Evolutionary conservation across 2,888 invertebrate genomes (phyloP).

Genomic region (Achlya flavicornis): DNA sequence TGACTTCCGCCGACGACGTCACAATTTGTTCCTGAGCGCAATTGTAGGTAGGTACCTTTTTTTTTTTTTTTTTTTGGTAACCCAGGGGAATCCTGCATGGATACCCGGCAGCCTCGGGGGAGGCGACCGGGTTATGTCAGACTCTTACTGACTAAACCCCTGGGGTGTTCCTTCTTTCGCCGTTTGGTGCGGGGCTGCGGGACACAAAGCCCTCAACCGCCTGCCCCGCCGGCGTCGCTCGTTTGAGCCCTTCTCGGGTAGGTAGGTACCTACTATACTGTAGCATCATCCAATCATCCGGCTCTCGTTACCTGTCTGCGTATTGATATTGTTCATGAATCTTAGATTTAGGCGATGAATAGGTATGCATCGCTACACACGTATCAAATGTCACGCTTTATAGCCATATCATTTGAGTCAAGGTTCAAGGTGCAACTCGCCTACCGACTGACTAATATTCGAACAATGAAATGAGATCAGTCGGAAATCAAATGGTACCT

Average conservation of each 20-base stretch:
- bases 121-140: too few species aligned
- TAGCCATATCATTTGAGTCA: not conserved
- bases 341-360: not conserved
- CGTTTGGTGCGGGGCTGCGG: too few species aligned
- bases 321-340: not conserved
- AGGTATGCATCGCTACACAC: not conserved
- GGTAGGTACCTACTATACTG: too few species aligned
- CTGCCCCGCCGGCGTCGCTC: too few species aligned
- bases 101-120: too few species aligned
- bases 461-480: not conserved
- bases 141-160: too few species aligned
- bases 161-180: too few species aligned
- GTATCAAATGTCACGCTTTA: not conserved
- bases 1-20: slow-evolving; percentile 9
- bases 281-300: not conserved
- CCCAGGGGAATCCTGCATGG: too few species aligned
- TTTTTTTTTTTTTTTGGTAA: too few species aligned
- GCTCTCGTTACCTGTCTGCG: not conserved
- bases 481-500: not conserved
- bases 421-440: not conserved
- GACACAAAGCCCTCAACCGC: too few species aligned
- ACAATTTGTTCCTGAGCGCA: not conserved
- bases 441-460: not conserved
- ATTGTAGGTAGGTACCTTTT: too few species aligned
- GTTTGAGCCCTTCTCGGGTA: too few species aligned